Evolutionary conservation across 1,140 invertebrate genomes (phyloP).

Genomic region (Apis mellifera): DNA sequence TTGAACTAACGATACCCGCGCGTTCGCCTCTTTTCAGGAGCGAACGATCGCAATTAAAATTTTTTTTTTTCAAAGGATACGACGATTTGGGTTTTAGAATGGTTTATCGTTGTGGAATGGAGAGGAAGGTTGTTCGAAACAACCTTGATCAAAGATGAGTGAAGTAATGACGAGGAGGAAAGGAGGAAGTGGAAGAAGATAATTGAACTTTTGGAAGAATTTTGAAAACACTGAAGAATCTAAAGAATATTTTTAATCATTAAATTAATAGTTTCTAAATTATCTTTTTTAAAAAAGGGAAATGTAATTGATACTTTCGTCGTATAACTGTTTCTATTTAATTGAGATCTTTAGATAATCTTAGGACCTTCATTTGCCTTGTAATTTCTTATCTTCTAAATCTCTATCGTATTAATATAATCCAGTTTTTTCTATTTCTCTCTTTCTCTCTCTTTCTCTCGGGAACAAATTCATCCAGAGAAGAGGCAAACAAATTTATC

Average conservation of each 20-base stretch:
- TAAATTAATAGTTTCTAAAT: too few relatives aligned
- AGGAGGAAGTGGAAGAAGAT: background rate
- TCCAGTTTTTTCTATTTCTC: background rate
- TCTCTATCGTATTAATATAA: background rate
- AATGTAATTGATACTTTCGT: background rate
- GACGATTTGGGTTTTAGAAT: background rate
- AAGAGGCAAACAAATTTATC: slow-evolving; percentile 6
- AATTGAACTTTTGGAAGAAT: too few relatives aligned
- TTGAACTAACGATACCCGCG: slow-evolving; percentile 16
- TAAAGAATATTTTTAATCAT: too few relatives aligned
- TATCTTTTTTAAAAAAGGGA: too few relatives aligned
- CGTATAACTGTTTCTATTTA: background rate
- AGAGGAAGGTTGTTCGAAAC: background rate
- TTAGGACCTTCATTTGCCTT: too few relatives aligned
- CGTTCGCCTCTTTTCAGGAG: slow-evolving; percentile 5
- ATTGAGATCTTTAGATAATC: background rate
- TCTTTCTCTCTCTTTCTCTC: background rate
- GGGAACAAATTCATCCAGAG: background rate
- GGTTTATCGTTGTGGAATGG: background rate
- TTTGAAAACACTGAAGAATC: too few relatives aligned
- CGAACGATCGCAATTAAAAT: slow-evolving; percentile 25
- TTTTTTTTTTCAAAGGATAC: background rate
- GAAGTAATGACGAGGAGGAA: background rate
- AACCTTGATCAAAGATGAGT: too few relatives aligned
- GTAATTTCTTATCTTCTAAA: background rate